Evolutionary conservation across 2,888 invertebrate genomes (phyloP).

Genomic region (Andrena fulva): DNA sequence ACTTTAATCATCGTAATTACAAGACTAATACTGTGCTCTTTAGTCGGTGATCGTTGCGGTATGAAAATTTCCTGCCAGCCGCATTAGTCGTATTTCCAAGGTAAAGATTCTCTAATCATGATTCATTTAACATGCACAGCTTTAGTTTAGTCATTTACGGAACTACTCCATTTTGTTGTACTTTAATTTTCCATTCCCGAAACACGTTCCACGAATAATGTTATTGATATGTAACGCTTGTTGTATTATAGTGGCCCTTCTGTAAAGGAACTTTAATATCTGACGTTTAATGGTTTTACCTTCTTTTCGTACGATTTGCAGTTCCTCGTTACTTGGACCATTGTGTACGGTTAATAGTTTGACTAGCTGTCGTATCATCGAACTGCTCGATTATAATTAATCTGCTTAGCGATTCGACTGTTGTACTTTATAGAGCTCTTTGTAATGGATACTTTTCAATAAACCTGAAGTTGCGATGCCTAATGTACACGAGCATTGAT

Average conservation of each 20-base stretch:
- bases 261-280: too few species aligned
- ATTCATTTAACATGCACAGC: not conserved
- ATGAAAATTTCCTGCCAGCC: not conserved
- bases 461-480: not conserved
- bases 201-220: too few species aligned
- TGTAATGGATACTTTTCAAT: not conserved
- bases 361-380: not conserved
- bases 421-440: not conserved
- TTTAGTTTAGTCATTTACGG: not conserved
- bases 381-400: not conserved
- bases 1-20: conserved; percentile 9
- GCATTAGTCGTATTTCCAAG: not conserved
- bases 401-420: too few species aligned
- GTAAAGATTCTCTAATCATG: not conserved
- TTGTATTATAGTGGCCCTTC: too few species aligned
- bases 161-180: not conserved
- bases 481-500: not conserved
- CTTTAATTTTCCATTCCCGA: not conserved
- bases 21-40: not conserved
- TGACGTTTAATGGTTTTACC: not conserved
- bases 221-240: too few species aligned
- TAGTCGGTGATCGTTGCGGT: not conserved
- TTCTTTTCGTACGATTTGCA: too few species aligned
- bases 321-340: too few species aligned
- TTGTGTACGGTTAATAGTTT: not conserved